Conservation (phyloP, 2,888 invertebrate genomes). For the Athalia rosae region DNA sequence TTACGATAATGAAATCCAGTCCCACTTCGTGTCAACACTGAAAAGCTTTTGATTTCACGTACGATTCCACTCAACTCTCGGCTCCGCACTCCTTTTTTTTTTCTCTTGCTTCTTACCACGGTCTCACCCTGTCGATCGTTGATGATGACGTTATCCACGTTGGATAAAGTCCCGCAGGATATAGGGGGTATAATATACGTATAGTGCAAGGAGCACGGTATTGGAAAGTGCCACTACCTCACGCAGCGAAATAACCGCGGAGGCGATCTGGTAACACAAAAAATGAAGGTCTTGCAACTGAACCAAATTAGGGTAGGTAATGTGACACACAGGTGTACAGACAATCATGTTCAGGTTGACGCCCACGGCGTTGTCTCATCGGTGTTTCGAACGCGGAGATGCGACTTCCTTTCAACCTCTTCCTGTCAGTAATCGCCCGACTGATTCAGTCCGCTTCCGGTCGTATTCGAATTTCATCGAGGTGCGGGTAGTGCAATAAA, state of each 20-base stretch:
- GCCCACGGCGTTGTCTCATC: conserved; percentile 14
- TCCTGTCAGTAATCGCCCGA: conserved; percentile 12
- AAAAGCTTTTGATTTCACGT: conserved; percentile 43
- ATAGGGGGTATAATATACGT: not conserved
- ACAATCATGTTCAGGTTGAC: conserved; percentile 7
- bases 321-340: not conserved
- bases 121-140: conserved; percentile 31
- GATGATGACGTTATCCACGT: not conserved
- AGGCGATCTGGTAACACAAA: conserved; percentile 5
- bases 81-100: no score
- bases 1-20: conserved; percentile 43
- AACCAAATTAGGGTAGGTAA: not conserved
- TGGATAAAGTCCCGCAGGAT: not conserved
- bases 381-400: not conserved
- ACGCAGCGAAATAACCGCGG: conserved; percentile 41
- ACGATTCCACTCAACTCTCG: conserved; percentile 30
- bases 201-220: conserved; percentile 11
- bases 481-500: conserved; percentile 30
- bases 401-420: conserved; percentile 8
- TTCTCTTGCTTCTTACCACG: not conserved
- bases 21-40: conserved; percentile 41
- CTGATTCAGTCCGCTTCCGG: conserved; percentile 33
- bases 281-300: not conserved
- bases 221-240: conserved; percentile 36
- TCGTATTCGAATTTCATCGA: conserved; percentile 41